Conservation (phyloP, 2,888 invertebrate species). For the Meiosimyza decipiens region DNA sequence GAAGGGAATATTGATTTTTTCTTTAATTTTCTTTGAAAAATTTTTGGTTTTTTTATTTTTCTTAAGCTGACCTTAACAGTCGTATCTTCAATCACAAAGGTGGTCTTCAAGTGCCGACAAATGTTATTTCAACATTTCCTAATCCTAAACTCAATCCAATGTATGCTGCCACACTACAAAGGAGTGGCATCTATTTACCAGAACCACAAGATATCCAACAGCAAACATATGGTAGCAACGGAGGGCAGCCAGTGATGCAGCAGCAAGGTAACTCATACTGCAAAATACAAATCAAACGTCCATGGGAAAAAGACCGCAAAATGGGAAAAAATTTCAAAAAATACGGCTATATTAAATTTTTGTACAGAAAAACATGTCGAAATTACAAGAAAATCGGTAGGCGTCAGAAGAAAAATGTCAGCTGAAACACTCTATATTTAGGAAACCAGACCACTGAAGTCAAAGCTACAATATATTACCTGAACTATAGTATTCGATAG, state of each 20-base stretch:
- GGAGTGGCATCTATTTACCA: slow-evolving; percentile 57
- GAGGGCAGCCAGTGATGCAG: slow-evolving; percentile 14
- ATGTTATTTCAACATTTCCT: slow-evolving; percentile 35
- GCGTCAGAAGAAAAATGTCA: too few species aligned
- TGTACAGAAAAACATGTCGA: too few species aligned
- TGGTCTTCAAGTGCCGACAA: slow-evolving; percentile 71
- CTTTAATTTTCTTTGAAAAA: not conserved
- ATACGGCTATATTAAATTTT: too few species aligned
- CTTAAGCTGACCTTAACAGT: slow-evolving; percentile 68
- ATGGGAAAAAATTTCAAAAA: too few species aligned
- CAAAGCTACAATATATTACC: too few species aligned
- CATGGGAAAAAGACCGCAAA: slow-evolving; percentile 2
- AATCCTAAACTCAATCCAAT: slow-evolving; percentile 44
- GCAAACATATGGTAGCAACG: slow-evolving; percentile 50
- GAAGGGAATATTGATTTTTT: not conserved
- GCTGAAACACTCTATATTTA: too few species aligned
- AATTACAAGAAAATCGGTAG: too few species aligned
- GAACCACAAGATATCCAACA: slow-evolving; percentile 38
- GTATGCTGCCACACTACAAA: slow-evolving; percentile 56
- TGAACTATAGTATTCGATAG: too few species aligned
- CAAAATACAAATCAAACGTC: slow-evolving; percentile 39
- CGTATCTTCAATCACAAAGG: slow-evolving; percentile 81
- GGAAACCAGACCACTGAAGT: too few species aligned
- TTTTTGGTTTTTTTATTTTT: not conserved
- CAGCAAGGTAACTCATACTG: slow-evolving; percentile 16